Evolutionary conservation across 2,888 invertebrate species (phyloP).

Genomic region (Stenichneumon culpator): DNA sequence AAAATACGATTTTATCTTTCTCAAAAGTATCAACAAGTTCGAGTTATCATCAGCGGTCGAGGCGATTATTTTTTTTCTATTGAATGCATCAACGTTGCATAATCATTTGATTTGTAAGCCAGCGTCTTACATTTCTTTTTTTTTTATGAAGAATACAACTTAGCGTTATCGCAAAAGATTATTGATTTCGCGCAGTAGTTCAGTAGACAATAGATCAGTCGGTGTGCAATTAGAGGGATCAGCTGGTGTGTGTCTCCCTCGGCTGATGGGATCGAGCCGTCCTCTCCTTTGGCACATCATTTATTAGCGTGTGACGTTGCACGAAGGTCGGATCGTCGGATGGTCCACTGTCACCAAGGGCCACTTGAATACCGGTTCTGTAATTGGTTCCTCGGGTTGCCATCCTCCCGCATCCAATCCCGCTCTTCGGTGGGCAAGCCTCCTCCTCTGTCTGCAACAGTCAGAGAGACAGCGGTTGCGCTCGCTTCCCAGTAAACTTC

Average conservation of each 20-base stretch:
- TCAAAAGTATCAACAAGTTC: not conserved
- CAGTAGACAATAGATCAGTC: conserved; percentile 16
- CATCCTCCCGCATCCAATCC: conserved; percentile 57
- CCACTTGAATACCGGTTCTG: conserved; percentile 57
- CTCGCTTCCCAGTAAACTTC: conserved; percentile 44
- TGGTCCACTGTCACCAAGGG: conserved; percentile 57
- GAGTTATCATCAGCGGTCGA: not conserved
- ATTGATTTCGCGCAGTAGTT: conserved; percentile 23
- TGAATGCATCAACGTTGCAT: not conserved
- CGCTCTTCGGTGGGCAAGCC: conserved; percentile 8
- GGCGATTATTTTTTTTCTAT: not conserved
- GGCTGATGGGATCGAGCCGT: not conserved
- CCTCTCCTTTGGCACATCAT: conserved; percentile 48
- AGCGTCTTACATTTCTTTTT: no score
- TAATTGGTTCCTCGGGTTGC: conserved; percentile 58
- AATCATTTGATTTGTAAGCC: conserved; percentile 1
- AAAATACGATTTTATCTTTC: not conserved
- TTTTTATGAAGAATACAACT: not conserved
- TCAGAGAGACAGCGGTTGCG: conserved; percentile 60
- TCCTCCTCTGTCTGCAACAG: conserved; percentile 32
- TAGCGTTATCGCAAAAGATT: conserved; percentile 1
- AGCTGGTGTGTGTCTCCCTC: conserved; percentile 26
- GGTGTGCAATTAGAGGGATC: conserved; percentile 12
- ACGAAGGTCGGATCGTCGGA: conserved; percentile 46
- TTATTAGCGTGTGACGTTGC: conserved; percentile 61